Conservation (phyloP, 2,888 invertebrate genomes). For the Pheosia tremula region DNA sequence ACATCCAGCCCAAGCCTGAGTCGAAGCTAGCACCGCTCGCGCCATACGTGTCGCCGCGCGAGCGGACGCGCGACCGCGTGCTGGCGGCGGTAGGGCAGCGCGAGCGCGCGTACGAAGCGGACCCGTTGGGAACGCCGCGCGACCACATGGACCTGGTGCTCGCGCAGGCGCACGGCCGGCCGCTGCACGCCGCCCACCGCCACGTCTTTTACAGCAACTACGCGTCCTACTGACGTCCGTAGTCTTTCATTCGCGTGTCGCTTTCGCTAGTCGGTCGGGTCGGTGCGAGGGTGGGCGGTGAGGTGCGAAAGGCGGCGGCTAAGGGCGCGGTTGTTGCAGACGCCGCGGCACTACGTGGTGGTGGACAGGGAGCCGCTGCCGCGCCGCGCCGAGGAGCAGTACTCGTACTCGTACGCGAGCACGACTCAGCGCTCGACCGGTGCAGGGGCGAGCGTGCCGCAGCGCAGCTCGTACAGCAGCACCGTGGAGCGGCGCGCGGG, state of each 20-base stretch:
- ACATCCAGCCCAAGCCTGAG: slow-evolving; percentile 86
- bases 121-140: slow-evolving; percentile 84
- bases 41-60: slow-evolving; percentile 88
- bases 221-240: slow-evolving; percentile 71
- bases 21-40: slow-evolving; percentile 85
- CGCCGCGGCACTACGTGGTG: slow-evolving; percentile 94
- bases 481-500: slow-evolving; percentile 88
- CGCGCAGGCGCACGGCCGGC: slow-evolving; percentile 85
- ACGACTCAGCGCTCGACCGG: slow-evolving; percentile 82
- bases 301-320: slow-evolving; percentile 58
- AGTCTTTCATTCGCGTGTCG: slow-evolving; percentile 66
- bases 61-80: slow-evolving; percentile 86
- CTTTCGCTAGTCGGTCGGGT: slow-evolving; percentile 73
- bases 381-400: slow-evolving; percentile 91
- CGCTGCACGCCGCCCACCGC: slow-evolving; percentile 77
- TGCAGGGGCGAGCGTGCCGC: slow-evolving; percentile 80
- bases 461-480: slow-evolving; percentile 87
- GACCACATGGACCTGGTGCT: slow-evolving; percentile 87
- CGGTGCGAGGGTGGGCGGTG: slow-evolving; percentile 66
- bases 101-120: slow-evolving; percentile 84
- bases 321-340: slow-evolving; percentile 88
- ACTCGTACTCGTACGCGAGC: slow-evolving; percentile 93
- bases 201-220: slow-evolving; percentile 83
- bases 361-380: slow-evolving; percentile 90
- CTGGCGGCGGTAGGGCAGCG: slow-evolving; percentile 84